Base-by-base conservation (phyloP, 2,888 invertebrate genomes). In the Apomyelois bistriatella region DNA sequence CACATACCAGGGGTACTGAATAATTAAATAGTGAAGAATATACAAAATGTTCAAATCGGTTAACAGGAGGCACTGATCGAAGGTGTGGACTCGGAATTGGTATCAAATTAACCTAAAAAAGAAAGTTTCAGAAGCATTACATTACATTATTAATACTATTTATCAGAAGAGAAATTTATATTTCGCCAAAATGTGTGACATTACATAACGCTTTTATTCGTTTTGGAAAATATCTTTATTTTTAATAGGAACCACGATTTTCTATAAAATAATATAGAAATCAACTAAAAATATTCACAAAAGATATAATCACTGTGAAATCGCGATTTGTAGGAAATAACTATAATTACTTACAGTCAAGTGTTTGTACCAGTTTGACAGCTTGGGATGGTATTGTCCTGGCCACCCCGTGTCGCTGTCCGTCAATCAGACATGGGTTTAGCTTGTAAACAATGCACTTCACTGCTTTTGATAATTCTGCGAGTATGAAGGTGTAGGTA, bases 371-470 rank as follows among this genome's bases (percentile, higher is more conserved):
- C 63, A 59, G 51, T 59, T 50, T 72, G 73, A 67, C 71, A 68
- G 60, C 57, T 59, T 58, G 58, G 46, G 32, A 32, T 53, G 48
- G 62, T 57, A 70, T 76, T 77, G 78, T 76, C 58, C 52, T 53
- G 36, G 76, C 76, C 76, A 74, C 70, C 48, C 55, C 60, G 32
- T 7, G 32, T 10, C 32, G 32, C 32, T 66, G 74, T 73, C 77
- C 74, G 58, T 71, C 72, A 65, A 55, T 52, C 55, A 62, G 69
- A 74, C 73, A 69, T 68, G 76, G 76, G 71, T 74, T 70, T 65
- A 58, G 61, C 68, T 66, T 67, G 68, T 72, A 76, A 73, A 79
- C 78, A 79, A 79, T 72, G 53, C 56, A 60, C 56, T 59, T 61
- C 60, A 58, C 54, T 57, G 65, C 70, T 70, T 70, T 75, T 76